Base-by-base conservation (phyloP, 2,797 vertebrate genomes). In the Tarsius wallacei region DNA sequence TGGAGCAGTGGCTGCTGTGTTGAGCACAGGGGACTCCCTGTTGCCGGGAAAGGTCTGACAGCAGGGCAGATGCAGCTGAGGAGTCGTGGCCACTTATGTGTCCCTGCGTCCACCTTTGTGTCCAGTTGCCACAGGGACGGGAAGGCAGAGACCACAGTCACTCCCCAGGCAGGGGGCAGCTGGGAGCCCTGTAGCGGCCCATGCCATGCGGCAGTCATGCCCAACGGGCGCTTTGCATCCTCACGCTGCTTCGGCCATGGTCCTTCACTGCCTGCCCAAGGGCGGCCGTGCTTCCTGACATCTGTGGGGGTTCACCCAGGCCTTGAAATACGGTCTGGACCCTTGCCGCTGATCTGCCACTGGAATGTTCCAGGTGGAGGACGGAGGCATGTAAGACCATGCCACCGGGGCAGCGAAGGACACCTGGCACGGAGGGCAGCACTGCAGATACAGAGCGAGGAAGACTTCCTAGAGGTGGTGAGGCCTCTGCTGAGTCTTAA, bases 391-490 rank as follows among this genome's bases (percentile, higher is more conserved):
- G 53, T 8, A 53, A 55, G 49, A 26, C 33, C 14, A 4, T 11
- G 22, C 19, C 9, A 59, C 2, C 6, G 21, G 51, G 9, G 22
- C 36, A 17, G 24, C 22, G 9, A 59, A 33, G 47, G 55, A 28
- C 2, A 36, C 64, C 13, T 17, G 11, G 16, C 4, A 14, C 1
- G 59, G 6, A 36, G 53, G 55, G 70, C 6, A 73, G 13, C 26
- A 21, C 9, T 0, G 2, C 3, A 4, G 55, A 84, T 2, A 17
- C 2, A 31, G 42, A 21, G 33, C 1, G 5, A 64, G 28, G 77
- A 74, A 53, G 49, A 22, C 19, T 57, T 47, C 61, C 36, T 22
- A 33, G 33, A 51, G 71, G 31, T 64, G 33, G 4, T 4, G 47
- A n/a, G n/a, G 68, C 2, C 70, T 10, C 17, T 5, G 84, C 59